Base-by-base conservation (phyloP, 2,888 invertebrate genomes). In the Cosmopolites sordidus region DNA sequence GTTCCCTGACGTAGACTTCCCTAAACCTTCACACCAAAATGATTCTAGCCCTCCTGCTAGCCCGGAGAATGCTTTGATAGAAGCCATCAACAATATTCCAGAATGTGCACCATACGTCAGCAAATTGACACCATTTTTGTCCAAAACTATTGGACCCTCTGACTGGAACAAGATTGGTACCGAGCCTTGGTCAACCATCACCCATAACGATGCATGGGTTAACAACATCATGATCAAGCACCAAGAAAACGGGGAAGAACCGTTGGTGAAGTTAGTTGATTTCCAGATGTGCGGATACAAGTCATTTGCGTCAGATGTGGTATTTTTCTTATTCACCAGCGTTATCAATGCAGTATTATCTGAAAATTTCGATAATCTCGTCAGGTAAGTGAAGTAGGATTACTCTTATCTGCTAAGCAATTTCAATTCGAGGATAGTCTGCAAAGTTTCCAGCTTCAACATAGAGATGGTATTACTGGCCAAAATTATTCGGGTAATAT, bases 301-400 rank as follows among this genome's bases (percentile, higher is more conserved):
- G 4, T 51, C 46, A 1, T 51, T 37, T 16, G 39, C 44, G 1
- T 22, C n/a, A 6, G 55, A 55, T 39, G 8, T 55, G 17, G 16
- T 51, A 11, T 55, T 55, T 18, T 55, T 55, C 22, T 22, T 55
- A 9, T 37, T 55, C 15, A 48, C 51, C 30, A 55, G 55, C 22
- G 48, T 55, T 1, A 30, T 16, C 16, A 47, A 42, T 29, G 43
- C 40, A 1, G 43, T 51, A 11, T 51, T 29, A 11, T 42, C 1
- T 22, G 12, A 47, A 22, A 11, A 43, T 48, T 22, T 55, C 12
- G 55, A 55, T 37, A 51, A 55, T 12, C 38, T 55, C 2, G 5
- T 55, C 11, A 49, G 41, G 49, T 54, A 49, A 37, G 30, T 2
- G 9, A n/a, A n/a, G n/a, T n/a, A n/a, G n/a, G n/a, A 16, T n/a